These are phyloP conservation scores for Latheticus oryzae DNA, from an alignment of 2,888 invertebrate species.

Conservation along the genomic window DNA sequence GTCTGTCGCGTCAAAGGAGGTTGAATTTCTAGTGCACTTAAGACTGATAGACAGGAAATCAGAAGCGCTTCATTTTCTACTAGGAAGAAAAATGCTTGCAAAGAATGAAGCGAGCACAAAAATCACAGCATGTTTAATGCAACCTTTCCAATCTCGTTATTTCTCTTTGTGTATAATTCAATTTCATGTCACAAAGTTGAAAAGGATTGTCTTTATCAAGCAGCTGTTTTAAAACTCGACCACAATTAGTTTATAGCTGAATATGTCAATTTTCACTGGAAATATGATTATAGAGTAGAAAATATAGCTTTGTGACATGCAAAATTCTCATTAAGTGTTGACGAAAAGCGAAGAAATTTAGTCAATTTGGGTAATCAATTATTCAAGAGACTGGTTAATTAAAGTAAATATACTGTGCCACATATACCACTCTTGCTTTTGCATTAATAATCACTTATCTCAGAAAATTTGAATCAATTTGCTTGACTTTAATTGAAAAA, in stretches of 20 bases:
- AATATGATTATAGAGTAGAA: constrained; percentile 12
- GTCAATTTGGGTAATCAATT: constrained; percentile 7
- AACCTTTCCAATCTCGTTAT: constrained; percentile 30
- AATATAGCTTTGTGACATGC: constrained; percentile 3
- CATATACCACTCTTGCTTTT: too few relatives aligned
- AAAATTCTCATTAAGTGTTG: constrained; percentile 5
- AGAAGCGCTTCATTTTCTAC: constrained; percentile 29
- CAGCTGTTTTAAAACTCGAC: background rate
- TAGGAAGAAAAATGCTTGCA: constrained; percentile 27
- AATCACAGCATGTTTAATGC: constrained; percentile 28
- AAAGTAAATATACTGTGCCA: too few relatives aligned
- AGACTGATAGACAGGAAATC: constrained; percentile 31
- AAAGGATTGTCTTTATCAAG: constrained; percentile 1
- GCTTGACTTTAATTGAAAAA: too few relatives aligned
- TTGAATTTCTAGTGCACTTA: constrained; percentile 21
- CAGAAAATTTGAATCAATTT: too few relatives aligned
- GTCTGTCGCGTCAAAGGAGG: constrained; percentile 32
- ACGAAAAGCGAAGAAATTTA: constrained; percentile 9
- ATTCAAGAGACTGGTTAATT: background rate
- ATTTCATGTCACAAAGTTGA: constrained; percentile 24
- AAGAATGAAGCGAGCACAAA: constrained; percentile 12
- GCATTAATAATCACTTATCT: too few relatives aligned
- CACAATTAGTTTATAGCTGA: background rate
- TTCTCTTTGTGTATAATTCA: constrained; percentile 33
- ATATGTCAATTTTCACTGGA: constrained; percentile 4